phyloP scores from a whole-genome alignment of 1,140 invertebrate species.

The Drosophila parvula region DNA sequence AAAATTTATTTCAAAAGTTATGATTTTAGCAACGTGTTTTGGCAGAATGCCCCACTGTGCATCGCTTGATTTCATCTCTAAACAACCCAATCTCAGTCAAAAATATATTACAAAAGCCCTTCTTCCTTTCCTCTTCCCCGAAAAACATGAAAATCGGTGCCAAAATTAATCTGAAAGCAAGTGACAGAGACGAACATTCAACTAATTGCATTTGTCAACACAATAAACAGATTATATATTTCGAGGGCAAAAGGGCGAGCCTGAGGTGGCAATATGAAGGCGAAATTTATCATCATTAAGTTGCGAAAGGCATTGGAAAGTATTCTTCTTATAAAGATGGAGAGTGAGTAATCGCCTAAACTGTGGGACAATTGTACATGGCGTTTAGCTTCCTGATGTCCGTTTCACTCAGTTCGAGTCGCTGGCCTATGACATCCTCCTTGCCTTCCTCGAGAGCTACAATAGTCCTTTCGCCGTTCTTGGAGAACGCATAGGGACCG shows the following conservation, averaged over 20 bases:
- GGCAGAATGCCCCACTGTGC: too few species aligned
- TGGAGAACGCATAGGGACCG: constrained; percentile 88
- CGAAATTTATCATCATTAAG: constrained; percentile 45
- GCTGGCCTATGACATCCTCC: constrained; percentile 86
- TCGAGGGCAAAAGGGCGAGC: background rate
- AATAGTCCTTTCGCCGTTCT: constrained; percentile 89
- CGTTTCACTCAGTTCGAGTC: constrained; percentile 86
- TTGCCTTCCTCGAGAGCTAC: constrained; percentile 81
- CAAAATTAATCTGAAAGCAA: constrained; percentile 25
- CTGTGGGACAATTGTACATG: constrained; percentile 86
- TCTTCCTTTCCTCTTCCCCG: background rate
- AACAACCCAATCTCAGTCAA: constrained; percentile 4
- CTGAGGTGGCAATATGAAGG: constrained; percentile 2
- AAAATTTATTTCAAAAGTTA: too few species aligned
- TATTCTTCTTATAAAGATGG: background rate
- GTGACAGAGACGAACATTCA: constrained; percentile 19
- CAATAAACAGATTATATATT: constrained; percentile 44
- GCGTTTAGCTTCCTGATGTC: constrained; percentile 87
- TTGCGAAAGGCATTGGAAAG: background rate
- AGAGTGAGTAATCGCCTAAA: background rate
- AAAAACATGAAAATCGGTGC: constrained; percentile 9
- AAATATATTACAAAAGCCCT: background rate
- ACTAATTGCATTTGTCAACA: constrained; percentile 44
- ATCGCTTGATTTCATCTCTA: background rate
- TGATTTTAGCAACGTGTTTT: too few species aligned